A percentile compares a stretch with the other conserved stretches of the same genome.
Conservation (phyloP, 2,113 vertebrate species). For the Opisthocomus hoazin region DNA sequence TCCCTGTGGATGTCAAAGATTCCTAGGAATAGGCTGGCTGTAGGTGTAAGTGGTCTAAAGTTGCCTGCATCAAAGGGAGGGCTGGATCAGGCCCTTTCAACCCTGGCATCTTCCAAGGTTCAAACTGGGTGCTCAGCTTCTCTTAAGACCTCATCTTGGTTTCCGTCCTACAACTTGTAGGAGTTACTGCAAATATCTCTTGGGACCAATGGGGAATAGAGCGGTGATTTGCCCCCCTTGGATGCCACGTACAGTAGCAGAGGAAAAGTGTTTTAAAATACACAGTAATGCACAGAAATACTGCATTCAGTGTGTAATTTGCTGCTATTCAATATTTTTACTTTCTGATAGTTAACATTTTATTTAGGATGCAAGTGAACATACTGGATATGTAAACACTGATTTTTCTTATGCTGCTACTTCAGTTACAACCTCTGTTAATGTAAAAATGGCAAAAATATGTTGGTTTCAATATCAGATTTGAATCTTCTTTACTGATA, state of each 20-base stretch:
- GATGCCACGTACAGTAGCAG: background rate
- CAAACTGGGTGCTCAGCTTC: background rate
- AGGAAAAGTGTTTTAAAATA: background rate
- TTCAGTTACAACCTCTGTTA: background rate
- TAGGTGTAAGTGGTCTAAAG: background rate
- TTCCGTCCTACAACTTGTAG: accelerated
- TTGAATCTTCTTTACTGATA: background rate
- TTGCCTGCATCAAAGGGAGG: background rate
- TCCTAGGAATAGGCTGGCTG: background rate
- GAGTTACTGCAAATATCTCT: background rate
- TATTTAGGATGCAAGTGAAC: background rate
- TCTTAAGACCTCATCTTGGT: background rate
- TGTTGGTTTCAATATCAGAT: background rate
- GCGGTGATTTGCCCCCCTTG: accelerated
- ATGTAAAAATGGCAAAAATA: background rate
- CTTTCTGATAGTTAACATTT: background rate
- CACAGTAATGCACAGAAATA: background rate
- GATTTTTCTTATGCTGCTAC: background rate
- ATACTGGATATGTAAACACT: background rate
- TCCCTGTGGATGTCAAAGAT: background rate
- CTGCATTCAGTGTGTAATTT: background rate
- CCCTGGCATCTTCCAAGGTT: background rate
- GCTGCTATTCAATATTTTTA: background rate
- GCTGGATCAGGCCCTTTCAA: background rate
- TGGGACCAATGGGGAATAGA: background rate